A percentile compares a stretch with the other conserved stretches of the same genome.
Conservation (phyloP, 1,140 invertebrate species). For the Dysdera silvatica region DNA sequence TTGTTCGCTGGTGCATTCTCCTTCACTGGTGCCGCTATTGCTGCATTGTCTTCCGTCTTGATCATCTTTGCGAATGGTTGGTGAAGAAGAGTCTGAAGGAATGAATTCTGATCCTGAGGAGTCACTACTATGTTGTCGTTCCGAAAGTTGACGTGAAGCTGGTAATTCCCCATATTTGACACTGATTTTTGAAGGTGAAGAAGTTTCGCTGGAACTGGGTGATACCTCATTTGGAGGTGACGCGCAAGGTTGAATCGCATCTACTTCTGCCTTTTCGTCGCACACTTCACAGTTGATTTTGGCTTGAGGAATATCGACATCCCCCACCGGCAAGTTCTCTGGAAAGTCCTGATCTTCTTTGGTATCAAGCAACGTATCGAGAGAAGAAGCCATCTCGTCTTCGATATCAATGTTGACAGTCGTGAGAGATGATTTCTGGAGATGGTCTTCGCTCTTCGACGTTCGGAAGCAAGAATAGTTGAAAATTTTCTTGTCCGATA, state of each 20-base stretch:
- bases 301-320: too few relatives aligned
- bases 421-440: constrained; percentile 69
- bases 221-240: constrained; percentile 10
- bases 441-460: constrained; percentile 74
- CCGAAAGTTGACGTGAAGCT: neutral
- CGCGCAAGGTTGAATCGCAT: neutral
- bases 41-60: too few relatives aligned
- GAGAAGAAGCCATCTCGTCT: constrained; percentile 81
- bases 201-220: constrained; percentile 17
- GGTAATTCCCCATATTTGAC: neutral
- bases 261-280: too few relatives aligned
- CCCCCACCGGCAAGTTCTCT: constrained; percentile 8
- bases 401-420: constrained; percentile 75
- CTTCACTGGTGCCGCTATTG: constrained; percentile 13
- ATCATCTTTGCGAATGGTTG: constrained; percentile 14
- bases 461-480: constrained; percentile 55
- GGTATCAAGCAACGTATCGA: constrained; percentile 80
- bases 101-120: constrained; percentile 26
- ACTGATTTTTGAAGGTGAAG: constrained; percentile 9
- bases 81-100: constrained; percentile 20
- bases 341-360: constrained; percentile 42
- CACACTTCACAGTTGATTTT: too few relatives aligned
- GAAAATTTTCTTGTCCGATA: constrained; percentile 34
- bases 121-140: constrained; percentile 16
- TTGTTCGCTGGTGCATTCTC: constrained; percentile 26